Conservation (phyloP, 2,888 invertebrate species). For the Cactoblastis cactorum region DNA sequence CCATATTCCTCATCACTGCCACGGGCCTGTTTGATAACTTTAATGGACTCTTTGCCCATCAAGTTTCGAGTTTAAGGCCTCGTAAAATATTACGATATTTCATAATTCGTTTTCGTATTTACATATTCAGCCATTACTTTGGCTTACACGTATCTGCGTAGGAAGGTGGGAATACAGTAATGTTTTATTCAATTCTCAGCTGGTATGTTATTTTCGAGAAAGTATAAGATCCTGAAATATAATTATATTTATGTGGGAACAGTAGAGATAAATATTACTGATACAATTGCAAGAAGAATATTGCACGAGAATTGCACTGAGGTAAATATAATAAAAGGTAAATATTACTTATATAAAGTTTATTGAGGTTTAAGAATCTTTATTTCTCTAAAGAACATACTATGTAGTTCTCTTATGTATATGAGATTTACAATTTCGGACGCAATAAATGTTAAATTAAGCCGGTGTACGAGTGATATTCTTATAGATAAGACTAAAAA, state of each 20-base stretch:
- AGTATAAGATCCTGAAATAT: background rate
- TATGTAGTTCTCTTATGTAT: no score
- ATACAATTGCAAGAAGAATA: no score
- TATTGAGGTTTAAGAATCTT: no score
- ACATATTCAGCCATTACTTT: background rate
- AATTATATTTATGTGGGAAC: background rate
- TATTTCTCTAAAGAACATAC: no score
- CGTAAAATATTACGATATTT: conserved; percentile 14
- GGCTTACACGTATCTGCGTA: background rate
- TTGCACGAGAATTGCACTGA: no score
- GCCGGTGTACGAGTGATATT: no score
- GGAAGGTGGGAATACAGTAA: background rate
- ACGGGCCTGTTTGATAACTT: conserved; percentile 29
- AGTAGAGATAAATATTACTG: background rate
- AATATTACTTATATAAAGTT: no score
- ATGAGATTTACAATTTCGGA: no score
- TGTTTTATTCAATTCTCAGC: background rate
- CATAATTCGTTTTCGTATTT: conserved; percentile 17
- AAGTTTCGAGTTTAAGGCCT: conserved; percentile 20
- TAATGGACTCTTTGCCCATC: conserved; percentile 28
- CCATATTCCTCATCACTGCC: conserved; percentile 21
- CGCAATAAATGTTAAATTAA: no score
- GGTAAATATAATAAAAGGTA: no score
- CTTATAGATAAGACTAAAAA: no score
- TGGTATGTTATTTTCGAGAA: background rate